These are phyloP conservation scores for Triplophysa yarkandensis DNA, from an alignment of 2,797 vertebrate genomes.

Conservation along the genomic window DNA sequence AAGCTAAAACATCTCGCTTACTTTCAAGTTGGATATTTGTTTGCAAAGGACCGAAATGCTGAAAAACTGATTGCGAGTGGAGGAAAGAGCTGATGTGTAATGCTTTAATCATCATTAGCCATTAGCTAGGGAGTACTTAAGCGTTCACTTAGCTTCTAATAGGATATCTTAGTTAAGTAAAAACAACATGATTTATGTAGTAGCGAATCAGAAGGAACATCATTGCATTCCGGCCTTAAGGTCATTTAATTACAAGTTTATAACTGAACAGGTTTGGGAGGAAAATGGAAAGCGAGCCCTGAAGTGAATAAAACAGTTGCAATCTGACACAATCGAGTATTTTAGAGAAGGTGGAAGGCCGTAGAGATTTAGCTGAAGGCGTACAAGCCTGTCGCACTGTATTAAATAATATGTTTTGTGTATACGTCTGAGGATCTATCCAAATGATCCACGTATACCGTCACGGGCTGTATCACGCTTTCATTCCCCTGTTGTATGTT, in stretches of 20 bases:
- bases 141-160: constrained; percentile 1
- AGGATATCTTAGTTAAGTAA: constrained; percentile 34
- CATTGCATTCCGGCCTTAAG: constrained; percentile 28
- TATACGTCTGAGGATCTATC: constrained; percentile 1
- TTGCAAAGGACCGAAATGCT: not conserved
- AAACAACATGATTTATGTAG: constrained; percentile 37
- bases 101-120: constrained; percentile 38
- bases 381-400: not conserved
- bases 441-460: constrained; percentile 31
- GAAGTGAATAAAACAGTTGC: constrained; percentile 4
- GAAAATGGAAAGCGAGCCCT: constrained; percentile 9
- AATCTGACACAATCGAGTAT: constrained; percentile 11
- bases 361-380: constrained; percentile 10
- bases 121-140: constrained; percentile 20
- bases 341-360: not conserved
- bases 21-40: constrained; percentile 2
- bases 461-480: constrained; percentile 26
- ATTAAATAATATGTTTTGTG: constrained; percentile 30
- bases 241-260: constrained; percentile 30
- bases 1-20: not conserved
- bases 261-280: constrained; percentile 7
- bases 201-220: constrained; percentile 7
- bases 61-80: not conserved
- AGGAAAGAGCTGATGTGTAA: not conserved
- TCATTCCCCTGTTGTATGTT: constrained; percentile 41